Conservation (phyloP, 1,140 invertebrate species). For the Lycorma delicatula region DNA sequence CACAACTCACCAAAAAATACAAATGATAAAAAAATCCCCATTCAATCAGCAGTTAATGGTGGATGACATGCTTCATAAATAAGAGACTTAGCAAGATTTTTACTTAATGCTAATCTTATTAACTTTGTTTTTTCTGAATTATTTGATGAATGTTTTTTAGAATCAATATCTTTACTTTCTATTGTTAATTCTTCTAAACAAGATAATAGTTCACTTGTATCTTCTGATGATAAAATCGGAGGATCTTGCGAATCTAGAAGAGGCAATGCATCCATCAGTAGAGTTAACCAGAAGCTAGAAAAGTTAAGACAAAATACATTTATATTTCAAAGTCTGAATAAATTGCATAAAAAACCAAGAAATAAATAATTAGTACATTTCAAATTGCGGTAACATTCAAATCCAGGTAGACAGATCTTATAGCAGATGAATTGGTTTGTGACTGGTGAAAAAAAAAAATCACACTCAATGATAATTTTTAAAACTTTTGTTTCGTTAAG, state of each 20-base stretch:
- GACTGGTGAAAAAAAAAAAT: no score
- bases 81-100: constrained; percentile 60
- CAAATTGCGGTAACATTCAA: no score
- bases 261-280: constrained; percentile 73
- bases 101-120: constrained; percentile 58
- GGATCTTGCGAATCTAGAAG: constrained; percentile 63
- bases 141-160: constrained; percentile 28
- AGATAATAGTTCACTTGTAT: constrained; percentile 70
- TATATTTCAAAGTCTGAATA: constrained; percentile 10
- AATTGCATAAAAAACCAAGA: constrained; percentile 2
- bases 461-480: no score
- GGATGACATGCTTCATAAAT: constrained; percentile 21
- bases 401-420: no score
- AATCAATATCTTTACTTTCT: constrained; percentile 17
- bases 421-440: no score
- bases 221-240: constrained; percentile 60
- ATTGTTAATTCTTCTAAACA: constrained; percentile 52
- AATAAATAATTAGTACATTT: no score
- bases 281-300: constrained; percentile 72
- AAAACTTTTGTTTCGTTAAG: no score
- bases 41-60: no score
- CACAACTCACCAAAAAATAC: no score
- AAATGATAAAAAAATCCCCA: no score
- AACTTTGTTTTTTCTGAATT: constrained; percentile 45
- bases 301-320: constrained; percentile 17